Percentiles rank a stretch among this genome's conserved stretches.
phyloP scores from a whole-genome alignment of 2,113 vertebrate species.

The Sprattus sprattus region DNA sequence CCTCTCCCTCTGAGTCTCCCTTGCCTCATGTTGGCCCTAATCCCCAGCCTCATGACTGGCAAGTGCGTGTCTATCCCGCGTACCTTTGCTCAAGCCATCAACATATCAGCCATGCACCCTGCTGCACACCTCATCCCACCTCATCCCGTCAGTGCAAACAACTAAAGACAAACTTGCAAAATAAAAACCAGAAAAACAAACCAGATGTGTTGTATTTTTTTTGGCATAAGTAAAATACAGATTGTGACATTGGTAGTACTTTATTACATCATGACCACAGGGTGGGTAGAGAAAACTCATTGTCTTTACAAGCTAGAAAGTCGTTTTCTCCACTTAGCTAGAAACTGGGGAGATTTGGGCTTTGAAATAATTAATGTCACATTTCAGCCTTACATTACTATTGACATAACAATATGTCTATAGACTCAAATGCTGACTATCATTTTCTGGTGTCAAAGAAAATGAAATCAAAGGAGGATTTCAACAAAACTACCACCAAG shows the following conservation, averaged over 20 bases:
- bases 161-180: not conserved
- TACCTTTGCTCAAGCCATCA: constrained; percentile 28
- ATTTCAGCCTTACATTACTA: not conserved
- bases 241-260: too few relatives aligned
- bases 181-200: not conserved
- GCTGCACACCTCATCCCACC: not conserved
- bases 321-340: too few relatives aligned
- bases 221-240: too few relatives aligned
- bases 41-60: constrained; percentile 50
- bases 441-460: too few relatives aligned
- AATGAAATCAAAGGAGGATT: too few relatives aligned
- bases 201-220: not conserved
- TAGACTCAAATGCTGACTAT: not conserved
- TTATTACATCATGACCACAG: not conserved
- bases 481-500: too few relatives aligned
- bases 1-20: constrained; percentile 17
- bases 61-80: constrained; percentile 30
- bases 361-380: not conserved
- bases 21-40: constrained; percentile 38
- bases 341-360: not conserved
- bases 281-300: too few relatives aligned
- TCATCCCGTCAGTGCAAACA: not conserved
- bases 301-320: too few relatives aligned
- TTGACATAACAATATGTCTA: not conserved
- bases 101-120: constrained; percentile 5